Evolutionary conservation across 1,140 invertebrate species (phyloP), one percentile per base, ranked within the genome.

Genomic region (Apis florea): DNA sequence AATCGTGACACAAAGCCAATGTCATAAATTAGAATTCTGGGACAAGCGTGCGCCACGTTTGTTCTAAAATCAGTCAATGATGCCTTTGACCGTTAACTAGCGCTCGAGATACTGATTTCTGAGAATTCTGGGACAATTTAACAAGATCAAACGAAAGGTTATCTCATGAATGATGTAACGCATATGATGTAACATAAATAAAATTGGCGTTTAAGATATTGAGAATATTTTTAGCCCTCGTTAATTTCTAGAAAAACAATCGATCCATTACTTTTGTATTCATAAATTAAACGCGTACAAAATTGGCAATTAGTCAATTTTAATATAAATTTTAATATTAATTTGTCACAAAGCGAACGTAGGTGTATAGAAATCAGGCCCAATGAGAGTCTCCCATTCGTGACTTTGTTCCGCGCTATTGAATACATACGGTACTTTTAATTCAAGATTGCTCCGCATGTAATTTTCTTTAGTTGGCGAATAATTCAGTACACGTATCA

Each of bases 341-440:
- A 70, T 70, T 70, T 70, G 49, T 53, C 68, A 26, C 53, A 70
- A 26, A 24, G 19, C 4, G 12, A 53, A 53, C 24, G 21, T n/a
- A n/a, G n/a, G n/a, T n/a, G 47, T 69, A 21, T 11, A 19, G n/a
- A 70, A 10, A 53, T 21, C 24, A 12, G 68, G 49, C 19, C 19
- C 68, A 70, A 70, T 70, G 68, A 70, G 17, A 70, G n/a, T 70
- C n/a, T n/a, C 68, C 11, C 31, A 70, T 53, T 70, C 68, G 68
- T 70, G 68, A 70, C 49, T 70, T 26, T 70, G 68, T 70, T 70
- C 47, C 68, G 68, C 68, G 17, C 68, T 49, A 53, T 13, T 53
- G 68, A 10, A 70, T n/a, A 70, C n/a, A 53, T 70, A 53, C 68
- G 68, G 68, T 70, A 70, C 68, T 70, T 70, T 70, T 70, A 70